A percentile compares a stretch with the other conserved stretches of the same genome.
Conservation (phyloP, 2,797 vertebrate genomes). For the Clarias platycephalus region DNA sequence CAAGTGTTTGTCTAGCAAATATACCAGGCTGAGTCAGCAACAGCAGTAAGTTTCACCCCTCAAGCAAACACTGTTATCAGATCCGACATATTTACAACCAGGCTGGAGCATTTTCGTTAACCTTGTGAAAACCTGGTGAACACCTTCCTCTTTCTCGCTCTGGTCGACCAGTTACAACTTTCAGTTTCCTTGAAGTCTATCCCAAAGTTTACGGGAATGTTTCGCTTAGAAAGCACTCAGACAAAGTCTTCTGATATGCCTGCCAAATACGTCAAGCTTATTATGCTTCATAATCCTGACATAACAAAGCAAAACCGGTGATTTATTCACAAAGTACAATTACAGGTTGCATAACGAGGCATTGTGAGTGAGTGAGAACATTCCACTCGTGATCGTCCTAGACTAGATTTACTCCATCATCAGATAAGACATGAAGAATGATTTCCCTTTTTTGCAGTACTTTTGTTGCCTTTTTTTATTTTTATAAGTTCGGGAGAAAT, state of each 20-base stretch:
- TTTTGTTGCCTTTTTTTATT: slow-evolving; percentile 16
- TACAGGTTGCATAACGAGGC: slow-evolving; percentile 8
- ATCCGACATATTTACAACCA: neutral
- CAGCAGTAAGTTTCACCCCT: slow-evolving; percentile 31
- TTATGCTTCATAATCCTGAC: neutral
- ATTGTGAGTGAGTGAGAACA: slow-evolving; percentile 27
- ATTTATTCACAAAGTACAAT: neutral
- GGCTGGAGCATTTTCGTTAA: neutral
- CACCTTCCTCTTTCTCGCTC: neutral
- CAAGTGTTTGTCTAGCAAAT: slow-evolving; percentile 37
- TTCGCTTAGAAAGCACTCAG: neutral
- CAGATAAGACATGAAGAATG: slow-evolving; percentile 13
- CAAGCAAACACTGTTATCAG: slow-evolving; percentile 31
- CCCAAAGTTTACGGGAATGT: neutral
- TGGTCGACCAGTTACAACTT: neutral
- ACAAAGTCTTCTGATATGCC: slow-evolving; percentile 15
- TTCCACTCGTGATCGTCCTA: slow-evolving; percentile 8
- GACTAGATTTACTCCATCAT: neutral
- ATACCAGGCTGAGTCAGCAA: slow-evolving; percentile 34
- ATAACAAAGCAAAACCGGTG: neutral
- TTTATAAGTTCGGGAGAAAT: neutral
- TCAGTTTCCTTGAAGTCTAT: neutral
- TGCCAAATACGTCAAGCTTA: slow-evolving; percentile 9
- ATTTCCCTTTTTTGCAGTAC: neutral
- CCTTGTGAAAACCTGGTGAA: neutral